Evolutionary conservation across 2,113 vertebrate species (phyloP), one percentile per base, ranked within the genome.

Genomic region (Meriones unguiculatus): DNA sequence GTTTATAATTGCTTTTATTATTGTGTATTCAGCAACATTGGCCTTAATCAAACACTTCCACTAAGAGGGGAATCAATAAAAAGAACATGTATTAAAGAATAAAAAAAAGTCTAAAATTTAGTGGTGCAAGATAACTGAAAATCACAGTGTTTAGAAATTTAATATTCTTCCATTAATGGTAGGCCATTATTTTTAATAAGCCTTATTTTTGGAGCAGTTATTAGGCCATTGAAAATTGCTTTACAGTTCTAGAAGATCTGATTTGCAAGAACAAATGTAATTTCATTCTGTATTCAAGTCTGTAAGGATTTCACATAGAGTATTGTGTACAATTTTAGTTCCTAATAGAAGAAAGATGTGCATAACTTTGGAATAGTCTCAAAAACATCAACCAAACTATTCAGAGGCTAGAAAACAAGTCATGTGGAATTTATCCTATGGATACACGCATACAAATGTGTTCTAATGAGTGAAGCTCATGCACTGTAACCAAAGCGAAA

Each of bases 371-470:
- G 69, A 95, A 73, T 32, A 30, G 72, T 94, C 54, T 91, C 77
- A 41, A 76, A 78, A 96, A 94, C 4, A 73, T 87, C 87, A 95
- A 92, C 59, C 57, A 94, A 90, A 94, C 94, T 65, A 95, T 80
- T 95, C 67, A 91, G 67, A 96, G 62, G 41, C 92, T 94, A 89
- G 94, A 93, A 97, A 96, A 89, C 72, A 94, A 96, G 46, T 82
- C 95, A 94, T 52, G 69, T 96, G 96, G 82, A 89, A 94, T 94
- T 96, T 91, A 75, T 87, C 41, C 12, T 80, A 52, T 20, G 88
- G 69, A 89, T 65, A 38, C 9, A 93, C 25, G 85, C 52, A 75
- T 76, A 46, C 65, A 91, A 91, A 90, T 62, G 12, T 52, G 46
- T 94, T 89, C 92, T 93, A 92, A 88, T 75, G 69, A 84, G 72